A percentile compares a stretch with the other conserved stretches of the same genome.
phyloP scores from a whole-genome alignment of 2,888 invertebrate species.

The Disparrhopalites patrizii region DNA sequence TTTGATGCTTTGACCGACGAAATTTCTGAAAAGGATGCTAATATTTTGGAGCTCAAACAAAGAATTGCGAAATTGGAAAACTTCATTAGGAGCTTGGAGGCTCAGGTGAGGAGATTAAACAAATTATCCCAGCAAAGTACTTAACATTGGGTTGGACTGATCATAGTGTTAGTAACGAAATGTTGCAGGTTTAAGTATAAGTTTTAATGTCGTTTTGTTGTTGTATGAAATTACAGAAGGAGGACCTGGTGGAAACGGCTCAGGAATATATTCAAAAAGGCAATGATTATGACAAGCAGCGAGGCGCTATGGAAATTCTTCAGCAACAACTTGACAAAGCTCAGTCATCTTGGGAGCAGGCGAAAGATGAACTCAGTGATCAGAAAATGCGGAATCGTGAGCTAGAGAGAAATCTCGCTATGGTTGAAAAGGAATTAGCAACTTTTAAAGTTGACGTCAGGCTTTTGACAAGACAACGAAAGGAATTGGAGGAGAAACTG shows the following conservation, averaged over 20 bases:
- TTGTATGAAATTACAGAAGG: slow-evolving; percentile 21
- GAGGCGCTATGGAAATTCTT: slow-evolving; percentile 28
- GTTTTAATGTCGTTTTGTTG: slow-evolving; percentile 5
- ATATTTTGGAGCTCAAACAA: slow-evolving; percentile 19
- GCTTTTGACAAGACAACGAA: slow-evolving; percentile 28
- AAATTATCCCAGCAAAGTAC: neutral
- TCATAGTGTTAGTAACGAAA: too few species aligned
- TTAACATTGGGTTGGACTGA: too few species aligned
- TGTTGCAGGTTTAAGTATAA: too few species aligned
- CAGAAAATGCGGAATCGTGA: slow-evolving; percentile 23
- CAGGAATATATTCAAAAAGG: slow-evolving; percentile 16
- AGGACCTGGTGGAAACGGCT: slow-evolving; percentile 11
- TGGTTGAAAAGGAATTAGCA: slow-evolving; percentile 28
- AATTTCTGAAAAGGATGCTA: slow-evolving; percentile 13
- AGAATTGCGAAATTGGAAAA: slow-evolving; percentile 27
- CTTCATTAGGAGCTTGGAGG: slow-evolving; percentile 23
- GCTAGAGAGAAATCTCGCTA: slow-evolving; percentile 17
- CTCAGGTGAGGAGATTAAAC: slow-evolving; percentile 22
- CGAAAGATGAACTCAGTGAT: slow-evolving; percentile 26
- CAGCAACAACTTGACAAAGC: slow-evolving; percentile 30
- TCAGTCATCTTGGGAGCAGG: slow-evolving; percentile 27
- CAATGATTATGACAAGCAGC: slow-evolving; percentile 26
- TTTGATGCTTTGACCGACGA: slow-evolving; percentile 18
- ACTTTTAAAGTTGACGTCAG: slow-evolving; percentile 34
- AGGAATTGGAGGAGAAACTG: slow-evolving; percentile 26